Percentiles rank a stretch among this genome's conserved stretches.
Conservation (phyloP, 2,113 vertebrate genomes). For the Periophthalmus modestus region DNA sequence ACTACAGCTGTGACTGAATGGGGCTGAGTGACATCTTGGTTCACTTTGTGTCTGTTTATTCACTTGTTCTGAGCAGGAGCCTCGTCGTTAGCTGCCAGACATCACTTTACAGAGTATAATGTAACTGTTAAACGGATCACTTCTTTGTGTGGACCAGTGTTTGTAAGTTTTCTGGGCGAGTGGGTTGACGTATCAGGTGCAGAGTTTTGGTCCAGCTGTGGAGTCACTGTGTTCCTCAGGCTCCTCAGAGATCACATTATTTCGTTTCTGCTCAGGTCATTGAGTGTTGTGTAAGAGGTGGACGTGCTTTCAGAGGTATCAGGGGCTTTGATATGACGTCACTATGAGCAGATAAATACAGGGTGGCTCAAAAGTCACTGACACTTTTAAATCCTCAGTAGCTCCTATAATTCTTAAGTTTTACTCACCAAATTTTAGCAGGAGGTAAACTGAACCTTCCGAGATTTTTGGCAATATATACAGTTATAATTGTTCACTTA, state of each 20-base stretch:
- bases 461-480: too few species aligned
- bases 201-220: conserved; percentile 19
- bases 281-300: conserved; percentile 2
- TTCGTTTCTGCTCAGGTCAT: not conserved
- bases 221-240: conserved; percentile 30
- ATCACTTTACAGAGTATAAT: not conserved
- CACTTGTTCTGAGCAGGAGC: conserved; percentile 9
- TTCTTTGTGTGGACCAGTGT: too few species aligned
- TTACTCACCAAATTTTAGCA: too few species aligned
- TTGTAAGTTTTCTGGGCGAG: too few species aligned
- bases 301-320: not conserved
- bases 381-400: too few species aligned
- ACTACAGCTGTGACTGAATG: not conserved
- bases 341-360: not conserved
- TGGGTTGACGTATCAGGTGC: not conserved
- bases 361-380: too few species aligned
- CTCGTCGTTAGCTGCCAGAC: conserved; percentile 11
- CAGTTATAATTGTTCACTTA: too few species aligned
- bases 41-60: conserved; percentile 24
- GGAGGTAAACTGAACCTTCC: too few species aligned
- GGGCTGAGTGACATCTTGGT: conserved; percentile 12
- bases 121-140: too few species aligned
- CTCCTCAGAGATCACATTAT: conserved; percentile 11
- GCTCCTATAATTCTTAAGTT: too few species aligned
- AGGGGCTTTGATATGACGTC: not conserved